Base-by-base conservation (phyloP, 1,140 invertebrate genomes). In the Drosophila subpulchrella region DNA sequence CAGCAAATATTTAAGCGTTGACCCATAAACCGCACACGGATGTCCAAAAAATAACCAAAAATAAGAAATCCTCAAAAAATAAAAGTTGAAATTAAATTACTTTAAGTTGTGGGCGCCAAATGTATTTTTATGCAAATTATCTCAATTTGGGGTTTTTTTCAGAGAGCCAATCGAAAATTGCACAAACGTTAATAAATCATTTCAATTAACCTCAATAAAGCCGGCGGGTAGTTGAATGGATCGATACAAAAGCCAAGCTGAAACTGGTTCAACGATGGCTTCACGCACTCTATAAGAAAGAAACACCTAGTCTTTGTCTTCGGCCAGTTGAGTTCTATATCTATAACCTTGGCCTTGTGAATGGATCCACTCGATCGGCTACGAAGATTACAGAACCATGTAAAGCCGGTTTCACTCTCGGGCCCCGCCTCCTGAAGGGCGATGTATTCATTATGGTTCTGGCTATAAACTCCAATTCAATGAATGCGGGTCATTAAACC, bases 11-110 rank as follows among this genome's bases (percentile, higher is more conserved):
- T 77, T 75, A 62, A 50, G 71, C 73, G 81, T 81, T 86, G 83
- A 88, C 83, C 83, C 79, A 86, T 86, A 86, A 86, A 86, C 39
- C 59, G 51, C 70, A 70, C 65, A 65, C 83, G 83, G 83, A 86
- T 88, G 59, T 82, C 42, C 63, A 57, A 15, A 55, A 55, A 60
- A 48, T 44, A 58, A 36, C 27, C 36, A 24, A 83, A 63, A 75
- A 34, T 32, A 34, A 34, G 7, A 47, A 68, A 46, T 12, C 10
- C 10, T 46, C 17, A 61, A 50, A 32, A 42, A 38, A 39, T 24
- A 62, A 80, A 67, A 48, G 17, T 48, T 53, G 38, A 54, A 88
- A 67, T 75, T 47, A 62, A 75, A 75, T 75, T 63, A 70, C 59
- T 55, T 60, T 32, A 81, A 68, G 42, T 79, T 39, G 79, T 88